Evolutionary conservation across 2,888 invertebrate genomes (phyloP).

Genomic region (Metallyticus violacea): DNA sequence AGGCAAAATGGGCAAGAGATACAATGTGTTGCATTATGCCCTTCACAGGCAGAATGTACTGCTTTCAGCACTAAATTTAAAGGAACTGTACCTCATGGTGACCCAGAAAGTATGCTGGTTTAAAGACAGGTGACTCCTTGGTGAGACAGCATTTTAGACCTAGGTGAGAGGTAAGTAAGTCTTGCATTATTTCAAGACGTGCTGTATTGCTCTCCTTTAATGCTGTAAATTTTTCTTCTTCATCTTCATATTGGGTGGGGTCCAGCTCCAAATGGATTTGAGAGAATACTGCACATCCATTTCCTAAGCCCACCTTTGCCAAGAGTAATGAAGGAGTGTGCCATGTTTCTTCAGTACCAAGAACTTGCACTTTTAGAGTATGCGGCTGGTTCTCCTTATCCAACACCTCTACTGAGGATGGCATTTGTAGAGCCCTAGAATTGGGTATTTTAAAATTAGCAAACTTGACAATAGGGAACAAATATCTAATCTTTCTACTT

Average conservation of each 20-base stretch:
- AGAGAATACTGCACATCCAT: constrained; percentile 21
- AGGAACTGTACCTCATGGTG: constrained; percentile 66
- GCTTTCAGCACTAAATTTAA: background rate
- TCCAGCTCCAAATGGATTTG: constrained; percentile 75
- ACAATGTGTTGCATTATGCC: too few relatives aligned
- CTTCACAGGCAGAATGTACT: background rate
- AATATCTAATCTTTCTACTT: too few relatives aligned
- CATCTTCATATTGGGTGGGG: constrained; percentile 63
- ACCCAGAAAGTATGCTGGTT: constrained; percentile 73
- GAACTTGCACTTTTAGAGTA: constrained; percentile 69
- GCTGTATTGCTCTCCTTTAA: constrained; percentile 63
- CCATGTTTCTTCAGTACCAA: constrained; percentile 85
- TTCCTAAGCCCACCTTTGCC: constrained; percentile 57
- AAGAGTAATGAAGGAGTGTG: constrained; percentile 78
- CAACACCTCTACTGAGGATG: constrained; percentile 41
- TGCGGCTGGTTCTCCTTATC: constrained; percentile 58
- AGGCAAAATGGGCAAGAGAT: too few relatives aligned
- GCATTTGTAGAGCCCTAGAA: constrained; percentile 37
- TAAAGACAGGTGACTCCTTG: constrained; percentile 48
- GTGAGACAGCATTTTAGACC: constrained; percentile 57
- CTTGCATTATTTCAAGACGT: constrained; percentile 74
- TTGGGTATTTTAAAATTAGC: background rate
- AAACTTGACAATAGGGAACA: background rate
- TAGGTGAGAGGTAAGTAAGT: constrained; percentile 68
- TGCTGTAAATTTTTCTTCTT: constrained; percentile 57